Conservation (phyloP, 2,797 vertebrate genomes). For the Chelonia mydas region DNA sequence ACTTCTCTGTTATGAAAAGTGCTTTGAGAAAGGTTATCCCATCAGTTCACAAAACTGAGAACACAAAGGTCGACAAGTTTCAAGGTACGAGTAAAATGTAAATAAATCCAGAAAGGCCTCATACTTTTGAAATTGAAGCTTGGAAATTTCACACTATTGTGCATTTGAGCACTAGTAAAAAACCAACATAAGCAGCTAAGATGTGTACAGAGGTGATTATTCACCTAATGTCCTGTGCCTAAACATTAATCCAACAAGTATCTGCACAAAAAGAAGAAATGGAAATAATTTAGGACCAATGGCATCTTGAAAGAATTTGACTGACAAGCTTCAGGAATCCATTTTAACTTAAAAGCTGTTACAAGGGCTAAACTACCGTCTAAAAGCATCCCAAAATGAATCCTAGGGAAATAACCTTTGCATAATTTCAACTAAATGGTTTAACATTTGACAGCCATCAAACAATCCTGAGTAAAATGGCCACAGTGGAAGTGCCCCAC, state of each 20-base stretch:
- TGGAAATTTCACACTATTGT: constrained; percentile 27
- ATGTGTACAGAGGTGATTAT: constrained; percentile 1
- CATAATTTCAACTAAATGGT: constrained; percentile 34
- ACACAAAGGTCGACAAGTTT: constrained; percentile 43
- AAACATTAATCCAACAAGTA: constrained; percentile 34
- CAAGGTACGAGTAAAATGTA: not conserved
- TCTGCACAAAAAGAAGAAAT: not conserved
- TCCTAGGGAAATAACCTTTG: constrained; percentile 39
- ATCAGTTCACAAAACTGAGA: constrained; percentile 35
- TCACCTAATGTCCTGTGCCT: not conserved
- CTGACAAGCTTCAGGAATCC: constrained; percentile 60
- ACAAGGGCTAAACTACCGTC: constrained; percentile 24
- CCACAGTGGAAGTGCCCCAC: constrained; percentile 16
- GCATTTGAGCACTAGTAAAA: constrained; percentile 50
- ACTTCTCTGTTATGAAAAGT: constrained; percentile 61
- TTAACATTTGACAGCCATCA: constrained; percentile 37
- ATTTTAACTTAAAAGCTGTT: constrained; percentile 51
- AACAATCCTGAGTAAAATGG: constrained; percentile 64
- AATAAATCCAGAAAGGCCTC: constrained; percentile 26
- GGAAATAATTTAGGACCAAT: constrained; percentile 52
- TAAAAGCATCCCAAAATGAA: constrained; percentile 40
- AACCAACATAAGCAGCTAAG: constrained; percentile 17
- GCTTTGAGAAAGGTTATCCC: constrained; percentile 57
- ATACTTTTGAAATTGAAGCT: constrained; percentile 25
- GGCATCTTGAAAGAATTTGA: constrained; percentile 57